Evolutionary conservation across 2,797 vertebrate species (phyloP), one percentile per base, ranked within the genome.

Genomic region (Helostoma temminkii): DNA sequence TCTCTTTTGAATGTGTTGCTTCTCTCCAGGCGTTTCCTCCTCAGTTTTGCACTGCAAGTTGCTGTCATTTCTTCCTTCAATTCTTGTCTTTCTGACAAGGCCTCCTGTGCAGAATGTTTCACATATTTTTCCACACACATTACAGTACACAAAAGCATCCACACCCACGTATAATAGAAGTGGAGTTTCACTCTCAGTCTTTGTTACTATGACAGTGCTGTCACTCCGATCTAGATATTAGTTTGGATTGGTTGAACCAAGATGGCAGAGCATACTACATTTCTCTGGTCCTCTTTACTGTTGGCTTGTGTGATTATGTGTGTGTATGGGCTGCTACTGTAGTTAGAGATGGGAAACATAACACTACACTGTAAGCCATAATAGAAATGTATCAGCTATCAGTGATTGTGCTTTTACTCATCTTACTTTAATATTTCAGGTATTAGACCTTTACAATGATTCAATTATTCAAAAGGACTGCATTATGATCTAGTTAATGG

Each of bases 121-220:
- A 25, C 9, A 0, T 55, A 42, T 72, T 81, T 48, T 25, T 15
- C 28, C 37, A 60, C 59, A 43, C 46, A 26, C 21, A 26, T 54
- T 50, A 47, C 46, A 24, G 37, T 30, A 62, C 56, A 63, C 47
- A 71, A 46, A 66, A 10, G 21, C 22, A 24, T 16, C 9, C n/a
- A 47, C 50, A 43, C 30, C 56, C 47, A 57, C 47, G 55, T 14
- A 19, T 7, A 9, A 18, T 21, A 26, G 43, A 39, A 5, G 24
- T 63, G 32, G 26, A 45, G 36, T 30, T 54, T 47, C 39, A 57
- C 14, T 45, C 21, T 68, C 47, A 41, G 30, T 75, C 74, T 73
- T 72, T 80, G 53, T 71, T 74, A 39, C 69, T 54, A 49, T 74
- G 68, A 64, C 46, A 72, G 54, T 53, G 49, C 62, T 77, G 75